A percentile compares a stretch with the other conserved stretches of the same genome.
Conservation (phyloP, 2,113 vertebrate genomes). For the Boulengeromyrus knoepffleri region DNA sequence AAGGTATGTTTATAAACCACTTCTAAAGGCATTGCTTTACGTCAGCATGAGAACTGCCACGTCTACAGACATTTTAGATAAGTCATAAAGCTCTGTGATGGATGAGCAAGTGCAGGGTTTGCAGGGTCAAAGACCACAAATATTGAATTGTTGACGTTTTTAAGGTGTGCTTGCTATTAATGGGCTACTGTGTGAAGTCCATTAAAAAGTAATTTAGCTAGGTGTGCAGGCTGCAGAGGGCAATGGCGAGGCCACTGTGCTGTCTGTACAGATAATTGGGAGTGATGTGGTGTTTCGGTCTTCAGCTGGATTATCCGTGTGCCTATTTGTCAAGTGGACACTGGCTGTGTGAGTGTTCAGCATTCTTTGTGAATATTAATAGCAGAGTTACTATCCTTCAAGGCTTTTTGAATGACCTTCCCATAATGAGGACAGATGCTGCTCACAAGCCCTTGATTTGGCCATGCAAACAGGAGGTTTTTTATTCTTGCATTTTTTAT, state of each 20-base stretch:
- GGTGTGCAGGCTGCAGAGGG: not conserved
- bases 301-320: conserved; percentile 11
- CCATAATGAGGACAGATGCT: not conserved
- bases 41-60: not conserved
- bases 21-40: not conserved
- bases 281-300: conserved; percentile 5
- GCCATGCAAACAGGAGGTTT: not conserved
- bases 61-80: not conserved
- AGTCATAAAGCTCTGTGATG: not conserved
- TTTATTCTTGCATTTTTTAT: not conserved
- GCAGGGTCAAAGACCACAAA: not conserved
- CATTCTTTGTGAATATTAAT: conserved; percentile 15
- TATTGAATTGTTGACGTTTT: not conserved
- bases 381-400: conserved; percentile 19
- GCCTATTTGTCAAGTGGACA: conserved; percentile 37
- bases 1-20: not conserved
- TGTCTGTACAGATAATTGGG: conserved; percentile 4
- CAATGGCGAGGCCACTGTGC: not conserved
- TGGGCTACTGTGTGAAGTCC: not conserved
- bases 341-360: conserved; percentile 33
- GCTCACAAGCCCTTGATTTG: not conserved
- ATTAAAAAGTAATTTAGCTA: conserved; percentile 6
- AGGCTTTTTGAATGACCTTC: conserved; percentile 14
- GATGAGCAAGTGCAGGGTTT: not conserved
- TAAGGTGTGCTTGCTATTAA: not conserved